These are phyloP conservation scores for Eupithecia subfuscata DNA, from an alignment of 2,888 invertebrate genomes.

Conservation along the genomic window DNA sequence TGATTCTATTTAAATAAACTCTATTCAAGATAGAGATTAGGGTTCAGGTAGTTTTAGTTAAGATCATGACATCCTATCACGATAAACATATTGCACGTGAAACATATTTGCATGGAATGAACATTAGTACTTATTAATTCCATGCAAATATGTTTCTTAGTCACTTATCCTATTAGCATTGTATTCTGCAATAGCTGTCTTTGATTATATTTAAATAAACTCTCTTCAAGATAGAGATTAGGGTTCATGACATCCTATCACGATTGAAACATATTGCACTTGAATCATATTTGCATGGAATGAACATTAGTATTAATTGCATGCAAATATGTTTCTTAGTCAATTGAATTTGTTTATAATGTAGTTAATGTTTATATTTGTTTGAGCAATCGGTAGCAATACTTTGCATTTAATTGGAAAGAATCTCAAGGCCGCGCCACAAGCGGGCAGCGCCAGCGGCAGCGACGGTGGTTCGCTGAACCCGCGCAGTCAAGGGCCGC, in stretches of 20 bases:
- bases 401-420: neutral
- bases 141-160: neutral
- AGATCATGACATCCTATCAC: neutral
- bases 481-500: slow-evolving; percentile 81
- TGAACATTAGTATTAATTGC: neutral
- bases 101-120: neutral
- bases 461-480: slow-evolving; percentile 72
- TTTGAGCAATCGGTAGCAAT: neutral
- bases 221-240: neutral
- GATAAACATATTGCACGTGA: neutral
- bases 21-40: neutral
- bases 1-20: neutral
- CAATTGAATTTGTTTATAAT: neutral
- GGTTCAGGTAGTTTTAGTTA: neutral
- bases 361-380: neutral
- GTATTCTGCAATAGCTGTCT: neutral
- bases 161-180: neutral
- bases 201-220: neutral
- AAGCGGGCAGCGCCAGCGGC: slow-evolving; percentile 47
- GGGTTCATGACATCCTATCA: neutral
- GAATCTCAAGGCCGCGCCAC: slow-evolving; percentile 35
- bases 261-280: neutral
- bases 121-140: too few species aligned
- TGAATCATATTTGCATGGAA: neutral
- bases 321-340: neutral